These are phyloP conservation scores for Lacerta viridis DNA, from an alignment of 2,797 vertebrate genomes.

Conservation along the genomic window DNA sequence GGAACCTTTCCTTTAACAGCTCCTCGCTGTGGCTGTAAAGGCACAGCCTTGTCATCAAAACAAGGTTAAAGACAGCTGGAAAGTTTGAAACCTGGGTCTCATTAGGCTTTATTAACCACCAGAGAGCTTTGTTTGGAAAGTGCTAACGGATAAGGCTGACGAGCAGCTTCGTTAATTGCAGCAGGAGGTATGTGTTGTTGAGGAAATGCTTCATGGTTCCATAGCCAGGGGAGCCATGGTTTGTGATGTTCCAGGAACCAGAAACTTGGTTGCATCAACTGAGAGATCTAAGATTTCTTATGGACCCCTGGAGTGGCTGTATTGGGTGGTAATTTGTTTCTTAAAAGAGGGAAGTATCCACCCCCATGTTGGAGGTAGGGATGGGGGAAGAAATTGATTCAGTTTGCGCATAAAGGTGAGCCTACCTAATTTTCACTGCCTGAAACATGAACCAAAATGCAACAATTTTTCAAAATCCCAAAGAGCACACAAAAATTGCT, in stretches of 20 bases:
- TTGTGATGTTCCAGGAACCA: not conserved
- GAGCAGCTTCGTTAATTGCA: conserved; percentile 31
- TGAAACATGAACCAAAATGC: too few relatives aligned
- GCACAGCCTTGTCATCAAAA: not conserved
- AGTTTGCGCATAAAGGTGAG: too few relatives aligned
- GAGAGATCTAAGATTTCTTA: not conserved
- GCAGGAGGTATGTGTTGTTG: not conserved
- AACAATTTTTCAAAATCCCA: too few relatives aligned
- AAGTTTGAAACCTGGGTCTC: conserved; percentile 31
- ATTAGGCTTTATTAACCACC: conserved; percentile 47
- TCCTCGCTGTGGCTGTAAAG: conserved; percentile 7
- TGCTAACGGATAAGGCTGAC: conserved; percentile 8
- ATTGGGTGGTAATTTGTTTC: conserved; percentile 5
- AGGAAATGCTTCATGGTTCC: conserved; percentile 3
- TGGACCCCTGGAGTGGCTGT: not conserved
- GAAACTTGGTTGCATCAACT: not conserved
- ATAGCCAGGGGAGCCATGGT: not conserved
- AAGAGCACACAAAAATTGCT: too few relatives aligned
- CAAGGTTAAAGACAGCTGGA: conserved; percentile 31
- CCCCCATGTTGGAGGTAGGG: not conserved
- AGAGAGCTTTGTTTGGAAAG: conserved; percentile 27
- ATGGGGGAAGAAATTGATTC: too few relatives aligned
- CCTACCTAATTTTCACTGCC: too few relatives aligned
- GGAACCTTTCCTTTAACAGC: not conserved
- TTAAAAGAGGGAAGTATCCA: not conserved